Conservation (phyloP, 2,888 invertebrate species). For the Chrysina gloriosa region DNA sequence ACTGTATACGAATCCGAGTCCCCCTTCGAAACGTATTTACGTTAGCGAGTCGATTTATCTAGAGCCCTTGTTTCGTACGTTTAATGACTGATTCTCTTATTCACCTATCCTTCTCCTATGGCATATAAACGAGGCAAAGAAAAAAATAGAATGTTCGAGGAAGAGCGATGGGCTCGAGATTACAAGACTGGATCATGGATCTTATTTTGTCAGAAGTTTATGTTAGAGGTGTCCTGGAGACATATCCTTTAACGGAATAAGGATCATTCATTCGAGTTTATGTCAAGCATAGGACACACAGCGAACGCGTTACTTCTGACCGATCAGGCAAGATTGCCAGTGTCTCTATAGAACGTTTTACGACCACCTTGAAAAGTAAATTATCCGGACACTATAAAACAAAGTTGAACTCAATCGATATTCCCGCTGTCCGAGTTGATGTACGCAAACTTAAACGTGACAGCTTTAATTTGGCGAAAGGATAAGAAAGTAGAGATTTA, state of each 20-base stretch:
- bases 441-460: slow-evolving; percentile 44
- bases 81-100: slow-evolving; percentile 15
- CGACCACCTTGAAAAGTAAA: slow-evolving; percentile 55
- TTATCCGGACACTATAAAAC: slow-evolving; percentile 54
- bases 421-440: slow-evolving; percentile 48
- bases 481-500: neutral
- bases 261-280: slow-evolving; percentile 48
- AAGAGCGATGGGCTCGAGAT: slow-evolving; percentile 18
- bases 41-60: neutral
- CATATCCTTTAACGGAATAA: slow-evolving; percentile 43
- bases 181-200: slow-evolving; percentile 37
- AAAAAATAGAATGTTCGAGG: neutral
- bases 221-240: slow-evolving; percentile 39
- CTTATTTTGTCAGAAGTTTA: slow-evolving; percentile 39
- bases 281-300: slow-evolving; percentile 42
- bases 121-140: neutral
- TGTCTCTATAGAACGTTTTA: slow-evolving; percentile 54
- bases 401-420: slow-evolving; percentile 52
- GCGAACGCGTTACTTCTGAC: slow-evolving; percentile 39
- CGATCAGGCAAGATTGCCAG: slow-evolving; percentile 50
- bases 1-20: neutral
- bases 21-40: neutral
- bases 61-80: neutral
- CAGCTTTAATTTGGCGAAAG: neutral
- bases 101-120: neutral